Base-by-base conservation (phyloP, 2,797 vertebrate species). In the Buceros bicornis region DNA sequence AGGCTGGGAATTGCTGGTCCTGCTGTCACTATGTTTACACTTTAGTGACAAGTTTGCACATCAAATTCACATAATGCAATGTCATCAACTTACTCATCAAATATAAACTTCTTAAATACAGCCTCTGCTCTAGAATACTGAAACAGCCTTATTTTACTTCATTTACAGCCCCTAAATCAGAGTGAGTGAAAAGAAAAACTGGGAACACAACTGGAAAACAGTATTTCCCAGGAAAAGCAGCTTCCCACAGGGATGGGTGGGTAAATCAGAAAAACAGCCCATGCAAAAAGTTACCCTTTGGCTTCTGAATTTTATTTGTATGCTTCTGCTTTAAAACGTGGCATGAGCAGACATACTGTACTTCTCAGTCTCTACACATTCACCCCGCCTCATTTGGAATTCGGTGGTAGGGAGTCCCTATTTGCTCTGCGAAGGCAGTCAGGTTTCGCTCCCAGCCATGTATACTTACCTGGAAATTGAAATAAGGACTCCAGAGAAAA, bases 1-100 rank as follows among this genome's bases (percentile, higher is more conserved):
- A 97, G 92, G 84, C 91, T 95, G 95, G 90, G 96, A 97, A 97
- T 96, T 97, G 96, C 93, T 92, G 89, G 96, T 93, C 93, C 95
- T 92, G 87, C 96, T 97, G 97, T 96, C 96, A 95, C 93, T 88
- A 31, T 97, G 84, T 97, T 97, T 97, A 97, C 81, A 96, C 90
- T 96, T 91, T 56, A 58, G 95, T 96, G 96, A 97, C 97, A 97
- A 95, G 90, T 97, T 90, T 94, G 96, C 94, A 93, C 95, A 97
- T 97, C 96, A 95, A 71, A 97, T 95, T 89, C 97, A 93, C 91
- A 92, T 95, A 96, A 96, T 89, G 92, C 90, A 85, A 73, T 95
- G 96, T 89, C 96, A 93, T 96, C 93, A 87, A 89, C 91, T 94
- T 94, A 93, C 93, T 92, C 94, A 94, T 95, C 96, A 93, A 94